Evolutionary conservation across 2,797 vertebrate species (phyloP).

Genomic region (Cyclura pinguis): DNA sequence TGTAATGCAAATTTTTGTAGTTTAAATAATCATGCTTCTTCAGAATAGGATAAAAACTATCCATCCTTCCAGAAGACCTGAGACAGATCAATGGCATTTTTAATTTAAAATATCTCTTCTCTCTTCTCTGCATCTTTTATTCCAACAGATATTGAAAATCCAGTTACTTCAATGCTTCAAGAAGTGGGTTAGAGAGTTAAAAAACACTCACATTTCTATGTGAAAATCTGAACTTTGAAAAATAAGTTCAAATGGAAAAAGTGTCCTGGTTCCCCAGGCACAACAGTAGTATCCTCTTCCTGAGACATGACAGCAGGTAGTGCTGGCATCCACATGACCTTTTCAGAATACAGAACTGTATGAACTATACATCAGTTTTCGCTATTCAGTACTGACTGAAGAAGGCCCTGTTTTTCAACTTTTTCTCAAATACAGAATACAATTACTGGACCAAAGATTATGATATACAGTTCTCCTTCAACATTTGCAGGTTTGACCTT

Average conservation of each 20-base stretch:
- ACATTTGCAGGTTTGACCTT: no score
- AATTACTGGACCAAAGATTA: neutral
- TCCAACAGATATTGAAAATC: neutral
- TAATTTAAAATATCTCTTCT: constrained; percentile 10
- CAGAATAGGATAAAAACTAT: neutral
- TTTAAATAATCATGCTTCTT: constrained; percentile 25
- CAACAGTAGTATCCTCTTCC: neutral
- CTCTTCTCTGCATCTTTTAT: constrained; percentile 14
- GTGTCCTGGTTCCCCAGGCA: neutral
- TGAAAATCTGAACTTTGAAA: constrained; percentile 8
- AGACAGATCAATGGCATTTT: constrained; percentile 35
- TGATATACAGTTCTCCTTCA: neutral
- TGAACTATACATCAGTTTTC: neutral
- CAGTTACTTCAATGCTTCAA: constrained; percentile 12
- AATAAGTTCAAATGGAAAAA: neutral
- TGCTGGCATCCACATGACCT: neutral
- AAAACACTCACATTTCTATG: neutral
- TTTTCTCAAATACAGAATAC: neutral
- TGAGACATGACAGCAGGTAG: neutral
- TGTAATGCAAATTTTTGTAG: constrained; percentile 3
- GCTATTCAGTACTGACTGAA: neutral
- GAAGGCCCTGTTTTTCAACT: neutral
- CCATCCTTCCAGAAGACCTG: constrained; percentile 27
- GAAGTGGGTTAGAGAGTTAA: neutral
- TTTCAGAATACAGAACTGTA: neutral